Base-by-base conservation (phyloP, 2,888 invertebrate species). In the Trissolcus japonicus region DNA sequence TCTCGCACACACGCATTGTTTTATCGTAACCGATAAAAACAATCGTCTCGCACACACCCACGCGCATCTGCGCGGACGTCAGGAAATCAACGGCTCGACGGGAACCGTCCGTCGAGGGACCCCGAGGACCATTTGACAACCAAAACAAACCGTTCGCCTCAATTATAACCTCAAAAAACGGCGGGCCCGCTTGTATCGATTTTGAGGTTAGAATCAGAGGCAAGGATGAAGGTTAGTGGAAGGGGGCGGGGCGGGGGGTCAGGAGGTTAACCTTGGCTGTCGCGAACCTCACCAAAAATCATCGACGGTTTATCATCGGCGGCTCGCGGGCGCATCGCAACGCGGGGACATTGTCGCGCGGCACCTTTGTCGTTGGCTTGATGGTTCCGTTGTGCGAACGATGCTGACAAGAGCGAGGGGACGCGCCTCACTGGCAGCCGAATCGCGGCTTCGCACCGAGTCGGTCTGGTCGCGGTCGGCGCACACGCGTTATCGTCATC, bases 281-380 rank as follows among this genome's bases (percentile, higher is more conserved):
- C 21, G 35, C 55, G 50, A 35, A 55, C 86, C 87, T 88, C 82
- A 88, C 88, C 88, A 86, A 87, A 81, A 86, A 87, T 83, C 88
- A 87, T 88, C 83, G 85, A 88, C 86, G 85, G 81, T 82, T 85
- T 87, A 86, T 87, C 85, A 86, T 86, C 85, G 84, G 85, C 84
- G 82, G 81, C 35, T 16, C 56, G 82, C 83, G 79, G 59, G 82
- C 81, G 84, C 83, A 83, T 84, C 82, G 83, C 84, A 83, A 82
- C 83, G 55, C 60, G 55, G 82, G 51, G 40, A 57, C 72, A 73
- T 77, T 14, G 35, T 62, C 67, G 68, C 56, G 41, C 62, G 57
- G 57, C 51, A 46, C 63, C 48, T 63, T 68, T 75, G 48, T 63
- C 46, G 41, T 56, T 13, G 14, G 21, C 46, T 51, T 69, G 21